A percentile compares a stretch with the other conserved stretches of the same genome.
Evolutionary conservation across 2,888 invertebrate species (phyloP).

Genomic region (Drosophila maculinotata): DNA sequence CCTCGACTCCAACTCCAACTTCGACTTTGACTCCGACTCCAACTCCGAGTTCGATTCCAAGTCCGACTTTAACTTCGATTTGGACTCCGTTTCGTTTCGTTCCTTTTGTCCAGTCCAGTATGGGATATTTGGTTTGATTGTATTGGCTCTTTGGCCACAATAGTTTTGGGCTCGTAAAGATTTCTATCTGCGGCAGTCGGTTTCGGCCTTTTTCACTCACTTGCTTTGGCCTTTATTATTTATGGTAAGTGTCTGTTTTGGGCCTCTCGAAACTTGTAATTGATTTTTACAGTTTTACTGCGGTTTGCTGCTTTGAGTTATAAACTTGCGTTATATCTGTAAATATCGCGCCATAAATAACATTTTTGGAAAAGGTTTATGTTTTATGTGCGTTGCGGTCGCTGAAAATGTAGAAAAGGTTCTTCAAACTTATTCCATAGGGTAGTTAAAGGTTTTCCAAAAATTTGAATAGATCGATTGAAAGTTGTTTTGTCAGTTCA

Average conservation of each 20-base stretch:
- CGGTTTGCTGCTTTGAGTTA: conserved; percentile 37
- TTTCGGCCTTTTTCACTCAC: conserved; percentile 21
- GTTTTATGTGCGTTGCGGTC: conserved; percentile 1
- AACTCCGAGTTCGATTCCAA: conserved; percentile 5
- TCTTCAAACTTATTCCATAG: conserved; percentile 1
- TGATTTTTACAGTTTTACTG: conserved; percentile 63
- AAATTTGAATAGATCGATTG: conserved; percentile 15
- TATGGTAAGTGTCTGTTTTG: conserved; percentile 64
- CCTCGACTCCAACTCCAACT: conserved; percentile 19
- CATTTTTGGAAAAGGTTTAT: conserved; percentile 29
- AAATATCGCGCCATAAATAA: conserved; percentile 57
- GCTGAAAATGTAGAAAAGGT: not conserved
- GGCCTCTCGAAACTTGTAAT: conserved; percentile 50
- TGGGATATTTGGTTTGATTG: conserved; percentile 58
- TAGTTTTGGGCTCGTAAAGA: conserved; percentile 69
- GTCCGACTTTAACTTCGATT: conserved; percentile 13
- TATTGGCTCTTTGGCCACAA: conserved; percentile 56
- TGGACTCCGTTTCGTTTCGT: conserved; percentile 17
- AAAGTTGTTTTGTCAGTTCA: conserved; percentile 1
- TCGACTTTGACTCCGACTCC: conserved; percentile 5
- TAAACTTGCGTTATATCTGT: conserved; percentile 43
- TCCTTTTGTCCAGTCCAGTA: conserved; percentile 43
- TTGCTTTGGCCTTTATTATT: conserved; percentile 60
- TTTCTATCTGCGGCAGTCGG: conserved; percentile 49
- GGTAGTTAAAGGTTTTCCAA: conserved; percentile 6